Percentiles rank a stretch among this genome's conserved stretches.
phyloP scores from a whole-genome alignment of 92 coral and sea anemone species.

The Palythoa heliodiscus region DNA sequence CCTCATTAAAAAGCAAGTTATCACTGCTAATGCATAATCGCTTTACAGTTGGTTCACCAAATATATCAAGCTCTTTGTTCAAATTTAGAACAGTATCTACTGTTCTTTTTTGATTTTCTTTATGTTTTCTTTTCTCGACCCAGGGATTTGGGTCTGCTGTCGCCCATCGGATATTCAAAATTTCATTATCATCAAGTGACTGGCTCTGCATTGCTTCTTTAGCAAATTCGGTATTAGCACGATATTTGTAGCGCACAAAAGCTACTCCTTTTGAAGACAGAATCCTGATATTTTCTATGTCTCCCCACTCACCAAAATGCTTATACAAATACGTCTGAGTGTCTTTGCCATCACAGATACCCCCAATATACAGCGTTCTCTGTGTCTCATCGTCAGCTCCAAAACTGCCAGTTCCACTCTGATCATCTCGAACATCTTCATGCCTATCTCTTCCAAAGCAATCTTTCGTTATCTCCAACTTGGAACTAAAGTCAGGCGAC shows the following conservation, averaged over 20 bases:
- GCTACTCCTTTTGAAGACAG: slow-evolving; percentile 76
- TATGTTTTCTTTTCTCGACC: slow-evolving; percentile 63
- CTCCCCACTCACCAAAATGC: slow-evolving; percentile 88
- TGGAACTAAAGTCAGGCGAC: slow-evolving; percentile 46
- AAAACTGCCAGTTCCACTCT: slow-evolving; percentile 89
- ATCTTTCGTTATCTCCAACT: slow-evolving; percentile 65
- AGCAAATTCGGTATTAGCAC: slow-evolving; percentile 85
- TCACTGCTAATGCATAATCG: not conserved
- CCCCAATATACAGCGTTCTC: slow-evolving; percentile 81
- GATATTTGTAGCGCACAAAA: slow-evolving; percentile 75
- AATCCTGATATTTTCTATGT: slow-evolving; percentile 70
- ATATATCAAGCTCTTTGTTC: slow-evolving; percentile 46
- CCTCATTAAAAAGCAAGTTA: slow-evolving; percentile 30
- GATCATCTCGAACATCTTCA: slow-evolving; percentile 79
- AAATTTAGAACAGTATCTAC: slow-evolving; percentile 45
- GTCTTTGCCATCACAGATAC: slow-evolving; percentile 56
- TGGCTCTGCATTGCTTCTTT: slow-evolving; percentile 89
- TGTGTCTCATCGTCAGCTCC: slow-evolving; percentile 69
- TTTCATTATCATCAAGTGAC: slow-evolving; percentile 68
- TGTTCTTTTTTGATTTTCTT: slow-evolving; percentile 50
- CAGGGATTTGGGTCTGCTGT: slow-evolving; percentile 85
- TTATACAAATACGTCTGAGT: slow-evolving; percentile 63
- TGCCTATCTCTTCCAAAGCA: slow-evolving; percentile 90
- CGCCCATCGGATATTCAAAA: slow-evolving; percentile 83
- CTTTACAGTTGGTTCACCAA: slow-evolving; percentile 35